A percentile compares a stretch with the other conserved stretches of the same genome.
These are phyloP conservation scores for Gonioctena quinquepunctata DNA, from an alignment of 1,140 invertebrate species.

Conservation along the genomic window DNA sequence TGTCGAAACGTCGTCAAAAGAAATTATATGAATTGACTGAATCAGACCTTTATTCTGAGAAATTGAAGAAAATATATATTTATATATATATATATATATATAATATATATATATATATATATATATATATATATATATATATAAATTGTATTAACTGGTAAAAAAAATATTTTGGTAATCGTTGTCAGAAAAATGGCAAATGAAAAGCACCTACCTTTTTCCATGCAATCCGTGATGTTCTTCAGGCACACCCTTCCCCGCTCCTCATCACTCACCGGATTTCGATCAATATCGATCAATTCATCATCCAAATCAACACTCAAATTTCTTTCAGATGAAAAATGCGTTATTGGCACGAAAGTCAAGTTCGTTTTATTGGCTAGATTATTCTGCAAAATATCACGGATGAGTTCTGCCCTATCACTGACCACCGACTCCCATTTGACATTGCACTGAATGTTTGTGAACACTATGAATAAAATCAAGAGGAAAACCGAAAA, in stretches of 20 bases:
- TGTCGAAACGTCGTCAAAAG: too few relatives aligned
- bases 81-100: background rate
- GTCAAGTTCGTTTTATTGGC: background rate
- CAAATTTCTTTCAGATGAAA: background rate
- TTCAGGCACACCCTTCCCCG: conserved; percentile 38
- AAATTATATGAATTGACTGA: too few relatives aligned
- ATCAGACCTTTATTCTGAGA: too few relatives aligned
- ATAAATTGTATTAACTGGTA: too few relatives aligned
- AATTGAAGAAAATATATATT: too few relatives aligned
- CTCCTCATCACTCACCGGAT: conserved; percentile 28
- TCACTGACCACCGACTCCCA: background rate
- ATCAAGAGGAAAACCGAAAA: background rate
- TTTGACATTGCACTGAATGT: background rate
- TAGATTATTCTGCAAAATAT: background rate
- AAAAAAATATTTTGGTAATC: background rate
- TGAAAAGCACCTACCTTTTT: conserved; percentile 38
- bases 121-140: too few relatives aligned
- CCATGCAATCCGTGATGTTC: conserved; percentile 43
- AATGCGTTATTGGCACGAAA: background rate
- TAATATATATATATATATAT: background rate
- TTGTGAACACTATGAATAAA: background rate
- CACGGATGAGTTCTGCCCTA: background rate
- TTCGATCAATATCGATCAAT: too few relatives aligned
- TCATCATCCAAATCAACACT: background rate
- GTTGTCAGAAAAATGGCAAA: background rate